These are phyloP conservation scores for Hydraecia micacea DNA, from an alignment of 2,888 invertebrate species.

Conservation along the genomic window DNA sequence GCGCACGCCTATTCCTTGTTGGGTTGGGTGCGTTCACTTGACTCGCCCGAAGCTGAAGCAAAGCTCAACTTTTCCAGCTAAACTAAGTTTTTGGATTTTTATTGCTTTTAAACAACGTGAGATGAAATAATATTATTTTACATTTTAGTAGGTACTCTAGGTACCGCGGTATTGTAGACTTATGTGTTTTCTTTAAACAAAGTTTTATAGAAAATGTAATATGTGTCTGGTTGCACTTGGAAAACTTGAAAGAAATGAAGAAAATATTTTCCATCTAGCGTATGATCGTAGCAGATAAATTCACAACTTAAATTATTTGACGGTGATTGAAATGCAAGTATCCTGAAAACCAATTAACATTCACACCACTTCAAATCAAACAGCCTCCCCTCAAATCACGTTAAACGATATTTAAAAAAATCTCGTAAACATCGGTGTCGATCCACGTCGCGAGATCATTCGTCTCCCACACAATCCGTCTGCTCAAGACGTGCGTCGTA, in stretches of 20 bases:
- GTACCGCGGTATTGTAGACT: slow-evolving; percentile 37
- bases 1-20: slow-evolving; percentile 89
- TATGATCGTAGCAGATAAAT: background rate
- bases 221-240: background rate
- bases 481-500: slow-evolving; percentile 86
- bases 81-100: slow-evolving; percentile 88
- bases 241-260: background rate
- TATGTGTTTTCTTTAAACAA: background rate
- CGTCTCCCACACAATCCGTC: slow-evolving; percentile 85
- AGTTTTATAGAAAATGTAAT: background rate
- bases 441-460: slow-evolving; percentile 82
- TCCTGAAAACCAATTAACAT: slow-evolving; percentile 8
- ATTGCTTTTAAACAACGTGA: slow-evolving; percentile 89
- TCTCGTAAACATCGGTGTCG: slow-evolving; percentile 70
- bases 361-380: slow-evolving; percentile 18
- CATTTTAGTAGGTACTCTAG: slow-evolving; percentile 73
- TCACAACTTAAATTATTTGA: background rate
- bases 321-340: background rate
- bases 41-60: slow-evolving; percentile 82
- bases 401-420: slow-evolving; percentile 62
- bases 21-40: slow-evolving; percentile 83
- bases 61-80: slow-evolving; percentile 86
- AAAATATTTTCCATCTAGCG: too few species aligned
- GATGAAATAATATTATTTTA: slow-evolving; percentile 87
- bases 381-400: slow-evolving; percentile 14